Percentiles rank a stretch among this genome's conserved stretches.
These are phyloP conservation scores for Drosophila lowei DNA, from an alignment of 1,140 invertebrate genomes.

Conservation along the genomic window DNA sequence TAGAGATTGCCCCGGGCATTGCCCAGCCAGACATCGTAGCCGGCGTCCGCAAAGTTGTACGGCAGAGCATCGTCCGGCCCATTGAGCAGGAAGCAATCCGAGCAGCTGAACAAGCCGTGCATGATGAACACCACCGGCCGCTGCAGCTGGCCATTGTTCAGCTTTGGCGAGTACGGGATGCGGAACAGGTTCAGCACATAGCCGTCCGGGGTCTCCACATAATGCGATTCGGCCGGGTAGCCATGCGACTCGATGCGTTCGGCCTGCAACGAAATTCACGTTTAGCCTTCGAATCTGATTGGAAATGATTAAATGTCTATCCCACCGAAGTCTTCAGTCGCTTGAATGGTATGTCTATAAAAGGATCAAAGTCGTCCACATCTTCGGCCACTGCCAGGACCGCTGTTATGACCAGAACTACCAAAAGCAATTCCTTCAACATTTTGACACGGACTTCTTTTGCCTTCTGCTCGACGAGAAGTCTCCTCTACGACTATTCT, in stretches of 20 bases:
- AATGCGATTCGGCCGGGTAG: conserved; percentile 85
- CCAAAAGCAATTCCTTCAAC: conserved; percentile 17
- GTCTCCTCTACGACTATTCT: conserved; percentile 25
- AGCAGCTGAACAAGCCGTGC: conserved; percentile 91
- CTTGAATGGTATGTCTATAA: conserved; percentile 71
- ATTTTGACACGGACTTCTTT: conserved; percentile 25
- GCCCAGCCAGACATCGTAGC: conserved; percentile 88
- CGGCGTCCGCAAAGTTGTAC: conserved; percentile 87
- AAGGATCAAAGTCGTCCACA: conserved; percentile 45
- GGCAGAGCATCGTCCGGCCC: conserved; percentile 85
- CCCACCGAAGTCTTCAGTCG: conserved; percentile 61
- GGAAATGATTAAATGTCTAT: neutral
- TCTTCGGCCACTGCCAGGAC: conserved; percentile 13
- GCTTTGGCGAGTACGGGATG: conserved; percentile 81
- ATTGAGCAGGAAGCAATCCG: conserved; percentile 89
- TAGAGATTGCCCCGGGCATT: conserved; percentile 88
- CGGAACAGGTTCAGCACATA: conserved; percentile 85
- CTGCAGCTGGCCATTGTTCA: conserved; percentile 54
- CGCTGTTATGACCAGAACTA: conserved; percentile 31
- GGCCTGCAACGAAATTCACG: conserved; percentile 45
- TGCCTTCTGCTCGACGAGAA: neutral
- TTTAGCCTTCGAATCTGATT: too few relatives aligned
- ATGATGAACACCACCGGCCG: conserved; percentile 86
- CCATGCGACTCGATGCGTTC: conserved; percentile 74
- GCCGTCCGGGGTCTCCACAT: conserved; percentile 84